Base-by-base conservation (phyloP, 2,888 invertebrate species). In the Oligia strigilis region DNA sequence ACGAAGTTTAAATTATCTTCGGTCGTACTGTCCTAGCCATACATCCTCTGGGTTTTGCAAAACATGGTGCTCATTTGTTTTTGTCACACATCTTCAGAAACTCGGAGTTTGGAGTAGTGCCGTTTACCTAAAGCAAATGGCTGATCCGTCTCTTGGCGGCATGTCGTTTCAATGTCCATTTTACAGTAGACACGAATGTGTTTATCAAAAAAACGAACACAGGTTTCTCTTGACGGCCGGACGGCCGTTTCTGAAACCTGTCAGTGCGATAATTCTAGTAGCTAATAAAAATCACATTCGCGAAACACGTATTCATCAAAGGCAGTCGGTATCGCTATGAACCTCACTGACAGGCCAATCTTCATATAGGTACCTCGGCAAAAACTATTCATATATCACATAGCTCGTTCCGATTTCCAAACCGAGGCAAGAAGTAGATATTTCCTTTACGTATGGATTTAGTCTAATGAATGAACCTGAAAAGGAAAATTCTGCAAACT, bases 1-100 rank as follows among this genome's bases (percentile, higher is more conserved):
- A 46, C 23, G n/a, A 65, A 71, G 60, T 66, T 85, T 71, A 60
- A 81, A 52, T 84, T 60, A 52, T 79, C 52, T 46, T 60, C 46
- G 49, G 43, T 75, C 36, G n/a, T 9, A 29, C 8, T 81, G 46
- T 52, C 23, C 6, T 17, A 8, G 6, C 64, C 55, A 17, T 13
- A 52, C 2, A 6, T 40, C 4, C 29, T 62, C 62, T 17, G 29
- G 62, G 29, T 36, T 64, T 36, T 17, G 62, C 29, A 62, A 8
- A 36, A 64, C 62, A 17, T 17, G 8, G 8, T 64, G 13, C 8
- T n/a, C n/a, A 71, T 72, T 55, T 17, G 46, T 58, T 64, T 64
- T 64, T 64, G 64, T 8, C 8, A 64, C 17, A 36, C 17, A 9
- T 62, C 62, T 62, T n/a, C 17, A 17, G 29, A 64, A 64, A 64